Evolutionary conservation across 2,888 invertebrate genomes (phyloP).

Genomic region (Eretmocerus hayati): DNA sequence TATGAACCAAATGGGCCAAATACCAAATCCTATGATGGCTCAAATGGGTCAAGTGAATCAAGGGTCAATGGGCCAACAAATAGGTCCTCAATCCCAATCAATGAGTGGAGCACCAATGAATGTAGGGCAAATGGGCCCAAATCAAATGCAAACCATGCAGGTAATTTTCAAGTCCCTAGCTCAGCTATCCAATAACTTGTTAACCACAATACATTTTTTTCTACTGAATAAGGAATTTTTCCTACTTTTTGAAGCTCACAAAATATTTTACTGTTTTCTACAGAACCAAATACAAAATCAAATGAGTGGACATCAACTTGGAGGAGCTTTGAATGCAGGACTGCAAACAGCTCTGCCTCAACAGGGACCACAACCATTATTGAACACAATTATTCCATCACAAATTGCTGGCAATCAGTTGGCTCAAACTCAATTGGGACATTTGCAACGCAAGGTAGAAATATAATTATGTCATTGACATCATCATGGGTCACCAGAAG

Average conservation of each 20-base stretch:
- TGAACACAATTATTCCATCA: constrained; percentile 43
- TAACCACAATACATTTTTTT: not conserved
- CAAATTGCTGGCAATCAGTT: constrained; percentile 41
- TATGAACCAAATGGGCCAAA: constrained; percentile 50
- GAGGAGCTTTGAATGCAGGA: constrained; percentile 33
- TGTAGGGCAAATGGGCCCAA: constrained; percentile 34
- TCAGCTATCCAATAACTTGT: not conserved
- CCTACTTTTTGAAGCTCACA: too few relatives aligned
- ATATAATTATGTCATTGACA: not conserved
- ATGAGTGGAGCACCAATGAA: constrained; percentile 36
- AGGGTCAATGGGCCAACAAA: constrained; percentile 41
- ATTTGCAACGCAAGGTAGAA: constrained; percentile 42
- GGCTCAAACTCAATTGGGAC: constrained; percentile 48
- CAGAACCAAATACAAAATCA: constrained; percentile 43
- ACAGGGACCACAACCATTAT: constrained; percentile 30
- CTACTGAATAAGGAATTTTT: too few relatives aligned
- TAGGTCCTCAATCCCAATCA: constrained; percentile 37
- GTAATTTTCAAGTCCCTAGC: constrained; percentile 22
- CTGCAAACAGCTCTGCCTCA: constrained; percentile 37
- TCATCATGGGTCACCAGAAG: not conserved
- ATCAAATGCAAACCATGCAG: constrained; percentile 42
- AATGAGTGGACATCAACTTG: constrained; percentile 42
- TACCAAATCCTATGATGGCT: constrained; percentile 51
- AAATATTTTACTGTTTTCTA: not conserved
- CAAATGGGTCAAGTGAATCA: constrained; percentile 46